These are phyloP conservation scores for Monoplex corrugatus DNA, from an alignment of 2,888 invertebrate genomes.

Conservation along the genomic window DNA sequence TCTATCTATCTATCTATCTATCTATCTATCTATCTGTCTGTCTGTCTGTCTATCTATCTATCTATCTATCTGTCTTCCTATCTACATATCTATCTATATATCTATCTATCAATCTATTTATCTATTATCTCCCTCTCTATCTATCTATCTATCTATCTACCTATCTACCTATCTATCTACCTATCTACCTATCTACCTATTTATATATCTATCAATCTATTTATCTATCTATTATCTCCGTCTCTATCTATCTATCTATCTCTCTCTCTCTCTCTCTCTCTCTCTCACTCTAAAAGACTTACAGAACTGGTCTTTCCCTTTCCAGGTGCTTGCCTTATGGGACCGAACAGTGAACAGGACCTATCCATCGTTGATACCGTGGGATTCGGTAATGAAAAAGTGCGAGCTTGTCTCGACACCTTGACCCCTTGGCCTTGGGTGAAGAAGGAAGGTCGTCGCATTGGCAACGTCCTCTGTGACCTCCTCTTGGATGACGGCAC, in stretches of 20 bases:
- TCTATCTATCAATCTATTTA: background rate
- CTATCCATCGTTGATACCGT: background rate
- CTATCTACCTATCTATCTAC: too few species aligned
- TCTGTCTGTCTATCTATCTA: background rate
- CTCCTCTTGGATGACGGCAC: constrained; percentile 8
- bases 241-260: background rate
- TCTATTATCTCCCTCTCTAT: too few species aligned
- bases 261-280: background rate
- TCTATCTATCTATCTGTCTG: background rate
- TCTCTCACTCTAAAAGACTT: background rate
- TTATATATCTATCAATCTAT: background rate
- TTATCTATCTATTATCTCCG: background rate
- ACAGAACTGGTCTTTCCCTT: background rate
- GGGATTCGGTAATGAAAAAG: background rate
- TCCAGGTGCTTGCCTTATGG: background rate
- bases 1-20: background rate
- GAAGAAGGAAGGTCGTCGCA: constrained; percentile 1
- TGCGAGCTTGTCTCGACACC: constrained; percentile 34
- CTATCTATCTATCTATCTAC: too few species aligned
- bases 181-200: background rate
- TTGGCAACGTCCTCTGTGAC: constrained; percentile 45
- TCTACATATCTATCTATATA: background rate
- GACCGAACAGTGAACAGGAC: background rate
- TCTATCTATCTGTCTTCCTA: background rate
- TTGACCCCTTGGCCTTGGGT: constrained; percentile 40